A percentile compares a stretch with the other conserved stretches of the same genome.
Evolutionary conservation across 1,140 invertebrate species (phyloP).

Genomic region (Aplysia californica): DNA sequence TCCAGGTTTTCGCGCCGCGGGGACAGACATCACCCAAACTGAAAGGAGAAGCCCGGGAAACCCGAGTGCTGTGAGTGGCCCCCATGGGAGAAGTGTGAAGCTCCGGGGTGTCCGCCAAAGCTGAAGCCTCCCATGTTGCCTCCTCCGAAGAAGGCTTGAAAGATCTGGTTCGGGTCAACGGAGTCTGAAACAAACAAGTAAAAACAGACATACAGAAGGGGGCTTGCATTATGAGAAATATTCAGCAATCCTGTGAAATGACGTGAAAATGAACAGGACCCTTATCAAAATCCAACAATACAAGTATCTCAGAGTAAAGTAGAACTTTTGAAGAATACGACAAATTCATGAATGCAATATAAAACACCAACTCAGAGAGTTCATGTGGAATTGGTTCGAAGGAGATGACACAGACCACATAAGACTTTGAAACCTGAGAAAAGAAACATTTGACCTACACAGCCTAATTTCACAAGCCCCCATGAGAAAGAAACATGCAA

Average conservation of each 20-base stretch:
- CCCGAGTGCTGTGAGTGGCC: slow-evolving; percentile 44
- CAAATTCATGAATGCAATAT: neutral
- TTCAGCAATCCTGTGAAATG: too few species aligned
- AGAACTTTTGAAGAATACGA: neutral
- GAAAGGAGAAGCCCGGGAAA: slow-evolving; percentile 75
- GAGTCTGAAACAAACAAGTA: slow-evolving; percentile 71
- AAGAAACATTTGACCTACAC: too few species aligned
- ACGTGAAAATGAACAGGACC: too few species aligned
- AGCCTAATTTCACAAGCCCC: too few species aligned
- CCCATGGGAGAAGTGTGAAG: slow-evolving; percentile 30
- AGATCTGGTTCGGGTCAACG: slow-evolving; percentile 82
- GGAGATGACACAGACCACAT: too few species aligned
- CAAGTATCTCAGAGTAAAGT: too few species aligned
- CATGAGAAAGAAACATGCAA: too few species aligned
- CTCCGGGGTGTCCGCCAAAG: slow-evolving; percentile 70
- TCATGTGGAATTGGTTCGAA: too few species aligned
- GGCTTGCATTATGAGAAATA: too few species aligned
- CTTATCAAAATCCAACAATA: too few species aligned
- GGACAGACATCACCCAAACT: slow-evolving; percentile 69
- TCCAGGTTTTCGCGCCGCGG: neutral
- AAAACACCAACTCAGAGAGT: neutral
- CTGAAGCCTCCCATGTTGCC: slow-evolving; percentile 40
- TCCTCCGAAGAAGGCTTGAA: slow-evolving; percentile 81
- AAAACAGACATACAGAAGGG: neutral
- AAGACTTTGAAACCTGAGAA: too few species aligned